These are phyloP conservation scores for Gorsachius magnificus DNA, from an alignment of 2,797 vertebrate species.

Conservation along the genomic window DNA sequence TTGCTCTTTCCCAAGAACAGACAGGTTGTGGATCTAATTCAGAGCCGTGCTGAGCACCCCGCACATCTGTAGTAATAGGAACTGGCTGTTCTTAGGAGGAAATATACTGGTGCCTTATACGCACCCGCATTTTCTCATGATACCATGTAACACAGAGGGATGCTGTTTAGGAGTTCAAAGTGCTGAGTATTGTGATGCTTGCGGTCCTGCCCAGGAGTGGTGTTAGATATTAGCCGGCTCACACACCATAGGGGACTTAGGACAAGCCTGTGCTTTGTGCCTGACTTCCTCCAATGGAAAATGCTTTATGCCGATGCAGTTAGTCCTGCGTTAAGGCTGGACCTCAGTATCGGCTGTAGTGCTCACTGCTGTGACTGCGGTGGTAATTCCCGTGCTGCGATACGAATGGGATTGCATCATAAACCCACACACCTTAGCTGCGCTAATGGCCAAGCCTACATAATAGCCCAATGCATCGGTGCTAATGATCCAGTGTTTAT, in stretches of 20 bases:
- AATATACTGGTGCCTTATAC: not conserved
- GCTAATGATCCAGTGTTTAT: conserved; percentile 62
- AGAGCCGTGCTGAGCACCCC: not conserved
- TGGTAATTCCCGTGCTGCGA: conserved; percentile 21
- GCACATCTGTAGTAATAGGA: not conserved
- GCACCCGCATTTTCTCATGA: not conserved
- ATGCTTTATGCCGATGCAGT: not conserved
- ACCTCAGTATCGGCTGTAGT: not conserved
- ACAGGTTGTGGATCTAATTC: not conserved
- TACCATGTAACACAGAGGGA: not conserved
- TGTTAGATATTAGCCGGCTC: not conserved
- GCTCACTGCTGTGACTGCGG: conserved; percentile 39
- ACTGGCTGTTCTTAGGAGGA: not conserved
- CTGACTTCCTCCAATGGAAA: not conserved
- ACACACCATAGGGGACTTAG: not conserved
- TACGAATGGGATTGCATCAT: conserved; percentile 27
- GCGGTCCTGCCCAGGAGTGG: not conserved
- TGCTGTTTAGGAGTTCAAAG: not conserved
- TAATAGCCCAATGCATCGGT: conserved; percentile 23
- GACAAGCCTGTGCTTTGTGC: not conserved
- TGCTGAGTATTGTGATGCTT: fast-evolving
- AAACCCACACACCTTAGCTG: conserved; percentile 52
- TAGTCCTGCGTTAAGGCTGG: not conserved
- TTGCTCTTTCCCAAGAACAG: not conserved
- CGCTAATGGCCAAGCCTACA: conserved; percentile 17